A percentile compares a stretch with the other conserved stretches of the same genome.
Conservation (phyloP, 2,888 invertebrate genomes). For the Autographa pulchrina region DNA sequence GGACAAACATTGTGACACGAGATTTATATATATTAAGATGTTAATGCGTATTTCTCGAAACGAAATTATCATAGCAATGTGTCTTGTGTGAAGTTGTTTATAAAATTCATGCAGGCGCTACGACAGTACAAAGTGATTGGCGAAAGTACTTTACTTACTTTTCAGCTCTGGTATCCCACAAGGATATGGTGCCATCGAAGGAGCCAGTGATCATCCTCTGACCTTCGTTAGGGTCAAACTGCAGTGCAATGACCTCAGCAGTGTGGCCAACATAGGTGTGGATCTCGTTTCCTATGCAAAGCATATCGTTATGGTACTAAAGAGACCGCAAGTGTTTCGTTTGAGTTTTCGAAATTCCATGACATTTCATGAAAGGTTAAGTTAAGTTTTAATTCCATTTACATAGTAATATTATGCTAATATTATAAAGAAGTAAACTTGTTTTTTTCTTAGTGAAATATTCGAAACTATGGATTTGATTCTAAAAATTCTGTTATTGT, state of each 20-base stretch:
- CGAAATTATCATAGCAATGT: conserved; percentile 9
- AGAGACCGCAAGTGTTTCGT: no score
- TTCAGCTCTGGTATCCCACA: conserved; percentile 93
- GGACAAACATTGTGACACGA: no score
- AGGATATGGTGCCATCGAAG: conserved; percentile 93
- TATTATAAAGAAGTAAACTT: neutral
- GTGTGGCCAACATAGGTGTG: conserved; percentile 91
- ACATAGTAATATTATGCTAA: neutral
- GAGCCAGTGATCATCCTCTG: conserved; percentile 93
- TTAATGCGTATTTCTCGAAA: no score
- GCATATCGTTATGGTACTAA: neutral
- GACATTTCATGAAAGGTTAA: no score
- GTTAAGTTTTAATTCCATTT: no score
- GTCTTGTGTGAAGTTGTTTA: neutral
- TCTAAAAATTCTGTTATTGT: no score
- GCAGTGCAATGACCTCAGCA: conserved; percentile 93
- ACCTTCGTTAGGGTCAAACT: conserved; percentile 92
- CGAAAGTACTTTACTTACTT: conserved; percentile 79
- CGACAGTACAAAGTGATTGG: neutral
- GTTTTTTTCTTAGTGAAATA: no score
- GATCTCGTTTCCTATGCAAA: conserved; percentile 88
- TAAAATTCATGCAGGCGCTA: conserved; percentile 19
- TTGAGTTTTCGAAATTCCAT: no score
- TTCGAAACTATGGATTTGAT: no score
- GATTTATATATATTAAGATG: no score